A percentile compares a stretch with the other conserved stretches of the same genome.
phyloP scores from a whole-genome alignment of 2,113 vertebrate genomes.

The Xyliphius kryptos region DNA sequence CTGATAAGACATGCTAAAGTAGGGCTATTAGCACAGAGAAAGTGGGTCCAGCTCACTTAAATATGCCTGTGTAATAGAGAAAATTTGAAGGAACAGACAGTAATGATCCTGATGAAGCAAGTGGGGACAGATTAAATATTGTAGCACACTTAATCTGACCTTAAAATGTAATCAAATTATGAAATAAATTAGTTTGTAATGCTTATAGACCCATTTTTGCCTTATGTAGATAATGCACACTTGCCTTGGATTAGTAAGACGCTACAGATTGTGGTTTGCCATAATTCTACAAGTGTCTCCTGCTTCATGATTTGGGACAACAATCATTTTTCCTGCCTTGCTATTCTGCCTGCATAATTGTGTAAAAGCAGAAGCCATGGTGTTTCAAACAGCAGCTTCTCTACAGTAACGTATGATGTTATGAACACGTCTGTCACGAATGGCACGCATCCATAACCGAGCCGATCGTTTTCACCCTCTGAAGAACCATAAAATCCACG shows the following conservation, averaged over 20 bases:
- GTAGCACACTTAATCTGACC: not conserved
- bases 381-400: conserved; percentile 23
- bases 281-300: no score
- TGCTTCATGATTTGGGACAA: conserved; percentile 20
- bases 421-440: conserved; percentile 36
- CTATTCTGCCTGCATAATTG: conserved; percentile 8
- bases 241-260: no score
- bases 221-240: not conserved
- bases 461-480: conserved; percentile 39
- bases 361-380: conserved; percentile 4
- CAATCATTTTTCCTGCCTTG: conserved; percentile 18
- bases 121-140: conserved; percentile 21
- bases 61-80: conserved; percentile 34
- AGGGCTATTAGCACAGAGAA: conserved; percentile 39
- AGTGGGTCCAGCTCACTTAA: conserved; percentile 39
- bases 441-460: conserved; percentile 28
- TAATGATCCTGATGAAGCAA: conserved; percentile 33
- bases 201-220: not conserved
- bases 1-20: conserved; percentile 41
- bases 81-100: conserved; percentile 34
- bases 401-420: conserved; percentile 36
- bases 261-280: no score
- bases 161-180: not conserved
- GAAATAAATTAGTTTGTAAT: not conserved
- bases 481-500: conserved; percentile 48